Evolutionary conservation across 2,888 invertebrate genomes (phyloP).

Genomic region (Orchestes rusci): DNA sequence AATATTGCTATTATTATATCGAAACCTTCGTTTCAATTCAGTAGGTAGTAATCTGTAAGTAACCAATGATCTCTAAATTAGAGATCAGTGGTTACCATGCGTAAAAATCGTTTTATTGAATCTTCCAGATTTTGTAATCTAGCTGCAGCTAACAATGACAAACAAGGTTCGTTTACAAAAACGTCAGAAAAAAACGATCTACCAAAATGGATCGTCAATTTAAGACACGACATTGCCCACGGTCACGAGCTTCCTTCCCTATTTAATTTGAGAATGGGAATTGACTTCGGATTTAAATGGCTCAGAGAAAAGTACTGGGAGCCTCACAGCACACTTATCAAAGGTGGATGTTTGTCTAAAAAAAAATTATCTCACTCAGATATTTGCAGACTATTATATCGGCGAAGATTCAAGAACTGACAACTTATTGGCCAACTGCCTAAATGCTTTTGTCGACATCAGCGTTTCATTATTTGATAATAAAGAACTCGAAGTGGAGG

Average conservation of each 20-base stretch:
- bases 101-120: neutral
- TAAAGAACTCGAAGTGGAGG: slow-evolving; percentile 5
- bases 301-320: slow-evolving; percentile 61
- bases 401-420: slow-evolving; percentile 1
- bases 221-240: slow-evolving; percentile 75
- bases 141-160: slow-evolving; percentile 37
- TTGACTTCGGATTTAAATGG: slow-evolving; percentile 60
- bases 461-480: slow-evolving; percentile 10
- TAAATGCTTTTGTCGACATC: slow-evolving; percentile 10
- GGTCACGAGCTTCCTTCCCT: slow-evolving; percentile 59
- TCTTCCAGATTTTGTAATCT: slow-evolving; percentile 41
- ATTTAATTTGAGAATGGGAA: slow-evolving; percentile 55
- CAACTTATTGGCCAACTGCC: slow-evolving; percentile 1
- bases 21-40: too few species aligned
- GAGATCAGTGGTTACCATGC: too few species aligned
- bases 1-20: too few species aligned
- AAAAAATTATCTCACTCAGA: neutral
- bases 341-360: slow-evolving; percentile 7
- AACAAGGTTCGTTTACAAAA: slow-evolving; percentile 43
- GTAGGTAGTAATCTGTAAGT: too few species aligned
- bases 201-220: slow-evolving; percentile 72
- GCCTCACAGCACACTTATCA: slow-evolving; percentile 42
- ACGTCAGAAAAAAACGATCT: slow-evolving; percentile 60
- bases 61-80: too few species aligned
- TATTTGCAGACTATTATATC: slow-evolving; percentile 14